Conservation (phyloP, 2,797 vertebrate species). For the Diplodus sargus region DNA sequence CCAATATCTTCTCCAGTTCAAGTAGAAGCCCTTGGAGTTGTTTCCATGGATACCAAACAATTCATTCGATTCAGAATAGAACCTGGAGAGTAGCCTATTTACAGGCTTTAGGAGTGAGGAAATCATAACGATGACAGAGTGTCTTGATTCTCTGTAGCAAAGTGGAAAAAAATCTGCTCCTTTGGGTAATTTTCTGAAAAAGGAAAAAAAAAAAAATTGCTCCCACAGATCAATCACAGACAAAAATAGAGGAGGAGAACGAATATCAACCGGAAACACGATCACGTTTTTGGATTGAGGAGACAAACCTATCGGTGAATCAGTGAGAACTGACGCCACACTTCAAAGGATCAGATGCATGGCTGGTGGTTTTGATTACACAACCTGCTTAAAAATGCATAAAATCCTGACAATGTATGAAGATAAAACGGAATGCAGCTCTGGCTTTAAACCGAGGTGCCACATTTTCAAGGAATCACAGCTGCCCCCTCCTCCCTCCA, state of each 20-base stretch:
- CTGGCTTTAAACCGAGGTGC: too few relatives aligned
- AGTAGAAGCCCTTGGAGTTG: constrained; percentile 87
- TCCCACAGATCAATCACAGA: constrained; percentile 46
- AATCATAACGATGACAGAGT: constrained; percentile 72
- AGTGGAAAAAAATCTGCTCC: constrained; percentile 19
- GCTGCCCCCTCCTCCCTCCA: too few relatives aligned
- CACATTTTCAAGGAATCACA: too few relatives aligned
- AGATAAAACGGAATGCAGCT: not conserved
- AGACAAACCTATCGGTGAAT: constrained; percentile 13
- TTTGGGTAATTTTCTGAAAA: constrained; percentile 53
- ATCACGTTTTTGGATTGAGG: constrained; percentile 12
- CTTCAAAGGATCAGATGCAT: constrained; percentile 17
- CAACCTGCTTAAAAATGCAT: constrained; percentile 12
- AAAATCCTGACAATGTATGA: not conserved
- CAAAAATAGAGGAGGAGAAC: constrained; percentile 50
- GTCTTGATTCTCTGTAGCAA: constrained; percentile 67
- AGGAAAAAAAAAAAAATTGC: constrained; percentile 31
- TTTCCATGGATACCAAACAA: constrained; percentile 94
- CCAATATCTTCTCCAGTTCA: constrained; percentile 76
- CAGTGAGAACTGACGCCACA: not conserved
- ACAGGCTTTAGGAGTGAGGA: constrained; percentile 74
- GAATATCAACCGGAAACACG: constrained; percentile 23
- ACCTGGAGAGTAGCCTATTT: constrained; percentile 82
- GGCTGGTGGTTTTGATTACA: constrained; percentile 6
- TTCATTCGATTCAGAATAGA: constrained; percentile 86